Conservation (phyloP, 2,113 vertebrate genomes). For the Elaphurus davidianus region DNA sequence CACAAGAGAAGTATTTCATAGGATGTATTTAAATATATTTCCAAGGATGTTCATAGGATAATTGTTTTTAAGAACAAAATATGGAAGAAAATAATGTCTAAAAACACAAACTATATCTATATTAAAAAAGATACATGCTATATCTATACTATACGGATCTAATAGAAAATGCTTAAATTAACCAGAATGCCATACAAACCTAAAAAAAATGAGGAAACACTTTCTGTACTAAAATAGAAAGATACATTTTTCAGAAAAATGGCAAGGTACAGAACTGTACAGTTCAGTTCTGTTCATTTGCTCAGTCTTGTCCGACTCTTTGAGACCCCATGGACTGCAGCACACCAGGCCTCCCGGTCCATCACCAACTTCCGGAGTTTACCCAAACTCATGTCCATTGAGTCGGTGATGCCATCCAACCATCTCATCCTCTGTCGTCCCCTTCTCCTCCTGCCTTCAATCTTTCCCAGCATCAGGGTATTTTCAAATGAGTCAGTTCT, state of each 20-base stretch:
- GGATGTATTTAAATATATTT: neutral
- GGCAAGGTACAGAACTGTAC: neutral
- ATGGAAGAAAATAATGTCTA: neutral
- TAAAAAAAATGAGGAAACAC: neutral
- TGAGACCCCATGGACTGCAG: neutral
- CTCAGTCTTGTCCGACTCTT: accelerated
- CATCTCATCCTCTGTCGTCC: neutral
- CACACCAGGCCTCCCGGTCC: neutral
- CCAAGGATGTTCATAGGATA: neutral
- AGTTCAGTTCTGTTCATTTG: accelerated
- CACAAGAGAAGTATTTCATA: neutral
- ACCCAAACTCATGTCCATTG: neutral
- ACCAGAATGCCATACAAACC: neutral
- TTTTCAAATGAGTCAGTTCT: neutral
- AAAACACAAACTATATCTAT: neutral
- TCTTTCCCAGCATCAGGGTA: neutral
- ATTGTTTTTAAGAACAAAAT: neutral
- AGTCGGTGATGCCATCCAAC: neutral
- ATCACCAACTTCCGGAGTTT: neutral
- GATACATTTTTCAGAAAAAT: neutral
- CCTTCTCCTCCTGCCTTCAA: neutral
- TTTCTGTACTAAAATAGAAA: neutral
- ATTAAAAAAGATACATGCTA: neutral
- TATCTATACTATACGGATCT: neutral
- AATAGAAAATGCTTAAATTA: neutral